phyloP scores from a whole-genome alignment of 2,797 vertebrate genomes.

The Taenioides sp. region DNA sequence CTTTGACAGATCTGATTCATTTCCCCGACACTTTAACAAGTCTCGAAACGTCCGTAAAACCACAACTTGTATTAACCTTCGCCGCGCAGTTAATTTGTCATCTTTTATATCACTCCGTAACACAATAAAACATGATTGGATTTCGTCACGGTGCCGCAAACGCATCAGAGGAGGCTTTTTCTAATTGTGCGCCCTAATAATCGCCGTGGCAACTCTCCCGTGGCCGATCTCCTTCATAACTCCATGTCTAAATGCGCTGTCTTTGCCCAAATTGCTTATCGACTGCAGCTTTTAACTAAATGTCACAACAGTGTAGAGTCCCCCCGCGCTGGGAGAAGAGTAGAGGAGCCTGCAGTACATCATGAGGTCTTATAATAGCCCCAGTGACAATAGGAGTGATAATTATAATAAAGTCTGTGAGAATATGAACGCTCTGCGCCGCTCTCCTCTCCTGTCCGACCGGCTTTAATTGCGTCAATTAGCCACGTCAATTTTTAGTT shows the following conservation, averaged over 20 bases:
- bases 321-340: too few relatives aligned
- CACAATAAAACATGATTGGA: conserved; percentile 10
- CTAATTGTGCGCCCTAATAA: conserved; percentile 57
- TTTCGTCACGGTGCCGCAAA: not conserved
- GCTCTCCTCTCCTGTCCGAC: conserved; percentile 38
- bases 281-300: conserved; percentile 67
- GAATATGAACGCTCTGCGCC: conserved; percentile 47
- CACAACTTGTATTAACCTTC: conserved; percentile 2
- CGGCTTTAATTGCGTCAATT: conserved; percentile 56
- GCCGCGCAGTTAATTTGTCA: not conserved
- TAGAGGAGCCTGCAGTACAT: conserved; percentile 31
- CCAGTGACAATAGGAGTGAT: conserved; percentile 54
- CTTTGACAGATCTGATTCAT: not conserved
- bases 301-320: conserved; percentile 39
- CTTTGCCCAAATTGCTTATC: conserved; percentile 65
- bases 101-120: not conserved
- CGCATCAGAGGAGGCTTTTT: conserved; percentile 11
- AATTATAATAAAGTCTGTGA: conserved; percentile 52
- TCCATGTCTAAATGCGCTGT: conserved; percentile 55
- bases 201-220: conserved; percentile 45
- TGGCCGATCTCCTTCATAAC: conserved; percentile 64
- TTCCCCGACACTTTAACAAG: not conserved
- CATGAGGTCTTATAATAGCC: conserved; percentile 54
- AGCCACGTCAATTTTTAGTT: conserved; percentile 56
- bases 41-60: conserved; percentile 4